Evolutionary conservation across 1,140 invertebrate genomes (phyloP).

Genomic region (Zaprionus camerounensis): DNA sequence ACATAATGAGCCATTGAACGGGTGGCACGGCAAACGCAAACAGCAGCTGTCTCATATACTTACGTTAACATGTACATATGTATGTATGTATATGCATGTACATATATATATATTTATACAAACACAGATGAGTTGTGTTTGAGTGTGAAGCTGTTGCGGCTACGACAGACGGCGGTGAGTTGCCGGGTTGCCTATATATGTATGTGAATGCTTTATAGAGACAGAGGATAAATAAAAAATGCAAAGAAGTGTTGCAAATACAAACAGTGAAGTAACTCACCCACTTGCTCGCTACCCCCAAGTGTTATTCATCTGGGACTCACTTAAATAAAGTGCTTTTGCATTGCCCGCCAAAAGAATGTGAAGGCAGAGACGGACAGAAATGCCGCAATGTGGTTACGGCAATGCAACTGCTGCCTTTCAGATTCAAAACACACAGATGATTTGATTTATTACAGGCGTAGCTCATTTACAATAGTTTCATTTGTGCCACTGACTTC

Average conservation of each 20-base stretch:
- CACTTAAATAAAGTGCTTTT: slow-evolving; percentile 84
- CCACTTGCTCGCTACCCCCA: slow-evolving; percentile 32
- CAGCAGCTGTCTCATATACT: background rate
- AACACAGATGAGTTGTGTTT: slow-evolving; percentile 29
- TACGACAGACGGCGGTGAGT: slow-evolving; percentile 21
- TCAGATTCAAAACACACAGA: slow-evolving; percentile 10
- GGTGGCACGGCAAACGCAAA: background rate
- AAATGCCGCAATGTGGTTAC: slow-evolving; percentile 62
- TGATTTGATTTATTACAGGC: slow-evolving; percentile 79
- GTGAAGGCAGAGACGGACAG: slow-evolving; percentile 43
- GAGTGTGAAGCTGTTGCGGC: slow-evolving; percentile 11
- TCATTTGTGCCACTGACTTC: slow-evolving; percentile 55
- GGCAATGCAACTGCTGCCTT: background rate
- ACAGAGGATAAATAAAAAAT: slow-evolving; percentile 62
- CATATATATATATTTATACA: background rate
- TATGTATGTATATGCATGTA: background rate
- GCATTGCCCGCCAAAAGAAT: slow-evolving; percentile 76
- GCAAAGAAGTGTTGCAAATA: slow-evolving; percentile 80
- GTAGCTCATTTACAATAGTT: slow-evolving; percentile 32
- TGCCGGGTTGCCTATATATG: slow-evolving; percentile 34
- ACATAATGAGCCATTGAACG: background rate
- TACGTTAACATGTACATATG: background rate
- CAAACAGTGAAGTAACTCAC: slow-evolving; percentile 57
- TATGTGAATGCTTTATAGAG: slow-evolving; percentile 64
- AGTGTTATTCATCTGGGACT: slow-evolving; percentile 83